A percentile compares a stretch with the other conserved stretches of the same genome.
phyloP scores from a whole-genome alignment of 2,113 vertebrate genomes.

The Nicator chloris region DNA sequence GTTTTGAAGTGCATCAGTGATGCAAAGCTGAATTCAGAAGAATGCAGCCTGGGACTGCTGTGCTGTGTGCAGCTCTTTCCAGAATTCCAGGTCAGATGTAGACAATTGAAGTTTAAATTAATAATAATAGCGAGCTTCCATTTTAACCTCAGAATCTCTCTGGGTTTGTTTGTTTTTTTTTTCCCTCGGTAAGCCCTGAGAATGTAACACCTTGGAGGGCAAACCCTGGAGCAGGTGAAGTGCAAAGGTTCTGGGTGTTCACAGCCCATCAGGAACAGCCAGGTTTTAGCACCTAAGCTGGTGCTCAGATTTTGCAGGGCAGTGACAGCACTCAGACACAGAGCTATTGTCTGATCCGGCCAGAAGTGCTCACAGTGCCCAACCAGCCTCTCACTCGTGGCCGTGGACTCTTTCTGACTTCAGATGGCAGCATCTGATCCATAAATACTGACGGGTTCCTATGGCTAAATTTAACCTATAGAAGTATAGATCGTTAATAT shows the following conservation, averaged over 20 bases:
- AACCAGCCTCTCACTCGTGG: not conserved
- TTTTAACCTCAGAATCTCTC: not conserved
- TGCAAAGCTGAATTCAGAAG: slow-evolving; percentile 53
- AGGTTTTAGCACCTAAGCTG: not conserved
- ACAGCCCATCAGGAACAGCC: not conserved
- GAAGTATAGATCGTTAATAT: not conserved
- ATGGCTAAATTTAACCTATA: not conserved
- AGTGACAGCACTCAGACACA: not conserved
- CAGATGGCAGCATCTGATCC: not conserved
- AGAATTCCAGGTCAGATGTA: not conserved
- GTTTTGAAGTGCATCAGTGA: slow-evolving; percentile 39
- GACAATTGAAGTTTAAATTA: not conserved
- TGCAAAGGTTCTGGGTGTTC: not conserved
- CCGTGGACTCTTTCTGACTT: not conserved
- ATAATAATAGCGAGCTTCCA: not conserved
- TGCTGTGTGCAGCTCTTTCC: not conserved
- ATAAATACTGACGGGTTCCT: not conserved
- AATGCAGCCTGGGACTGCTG: slow-evolving; percentile 18
- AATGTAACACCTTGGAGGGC: not conserved
- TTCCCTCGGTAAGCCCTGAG: not conserved
- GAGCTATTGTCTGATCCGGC: not conserved
- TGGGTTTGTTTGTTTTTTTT: not conserved
- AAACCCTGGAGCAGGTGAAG: not conserved
- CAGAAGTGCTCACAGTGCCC: not conserved
- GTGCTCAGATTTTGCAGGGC: not conserved